phyloP scores from a whole-genome alignment of 2,113 vertebrate species.

The Calidris pugnax region DNA sequence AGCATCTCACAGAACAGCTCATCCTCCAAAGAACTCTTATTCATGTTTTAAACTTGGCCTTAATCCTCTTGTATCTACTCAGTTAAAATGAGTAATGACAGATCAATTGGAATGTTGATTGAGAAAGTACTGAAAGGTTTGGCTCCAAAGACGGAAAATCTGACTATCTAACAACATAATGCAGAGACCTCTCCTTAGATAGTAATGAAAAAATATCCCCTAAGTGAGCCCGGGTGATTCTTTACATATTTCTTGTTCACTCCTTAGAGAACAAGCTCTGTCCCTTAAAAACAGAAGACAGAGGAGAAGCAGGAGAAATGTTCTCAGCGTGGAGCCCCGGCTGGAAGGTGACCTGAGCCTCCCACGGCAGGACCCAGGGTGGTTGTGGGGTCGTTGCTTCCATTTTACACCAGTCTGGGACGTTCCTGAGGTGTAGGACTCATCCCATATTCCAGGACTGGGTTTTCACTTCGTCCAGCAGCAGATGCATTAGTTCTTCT shows the following conservation, averaged over 20 bases:
- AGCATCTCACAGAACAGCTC: not conserved
- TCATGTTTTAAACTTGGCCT: not conserved
- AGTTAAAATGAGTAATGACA: not conserved
- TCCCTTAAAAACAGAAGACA: not conserved
- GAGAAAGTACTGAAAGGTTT: not conserved
- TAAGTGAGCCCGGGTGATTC: not conserved
- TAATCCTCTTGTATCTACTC: not conserved
- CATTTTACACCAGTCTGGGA: not conserved
- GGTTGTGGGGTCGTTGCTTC: not conserved
- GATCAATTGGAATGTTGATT: not conserved
- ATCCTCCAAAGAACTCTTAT: not conserved
- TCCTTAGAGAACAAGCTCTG: not conserved
- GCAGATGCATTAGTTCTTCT: not conserved
- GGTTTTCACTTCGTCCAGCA: not conserved
- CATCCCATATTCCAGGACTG: not conserved
- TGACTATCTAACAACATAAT: not conserved
- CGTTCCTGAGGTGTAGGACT: fast-evolving
- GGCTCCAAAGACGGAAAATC: not conserved
- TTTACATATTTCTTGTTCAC: not conserved
- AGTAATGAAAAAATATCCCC: not conserved
- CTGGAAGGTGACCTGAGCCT: not conserved
- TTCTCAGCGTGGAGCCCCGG: not conserved
- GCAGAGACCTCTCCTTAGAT: not conserved
- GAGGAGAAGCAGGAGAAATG: not conserved
- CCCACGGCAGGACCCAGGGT: fast-evolving